phyloP scores from a whole-genome alignment of 1,140 invertebrate species.

The Anagrus nilaparvatae region DNA sequence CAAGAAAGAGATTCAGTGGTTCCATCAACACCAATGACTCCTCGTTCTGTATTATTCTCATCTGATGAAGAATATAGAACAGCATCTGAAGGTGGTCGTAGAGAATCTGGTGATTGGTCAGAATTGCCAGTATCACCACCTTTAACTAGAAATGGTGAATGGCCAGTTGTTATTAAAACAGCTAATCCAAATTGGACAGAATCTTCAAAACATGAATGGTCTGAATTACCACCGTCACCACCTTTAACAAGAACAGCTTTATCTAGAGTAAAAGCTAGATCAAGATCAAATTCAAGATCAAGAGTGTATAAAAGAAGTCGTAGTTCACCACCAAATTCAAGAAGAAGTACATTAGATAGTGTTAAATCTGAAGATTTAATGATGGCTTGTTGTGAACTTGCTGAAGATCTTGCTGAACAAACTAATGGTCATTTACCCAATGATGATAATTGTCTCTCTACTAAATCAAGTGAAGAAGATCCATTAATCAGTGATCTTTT shows the following conservation, averaged over 20 bases:
- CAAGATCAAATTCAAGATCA: slow-evolving; percentile 45
- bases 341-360: slow-evolving; percentile 56
- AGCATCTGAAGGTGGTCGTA: slow-evolving; percentile 58
- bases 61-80: slow-evolving; percentile 78
- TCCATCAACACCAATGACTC: slow-evolving; percentile 52
- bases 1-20: slow-evolving; percentile 39
- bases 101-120: slow-evolving; percentile 39
- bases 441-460: slow-evolving; percentile 26
- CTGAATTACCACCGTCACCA: slow-evolving; percentile 61
- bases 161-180: too few species aligned
- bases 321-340: slow-evolving; percentile 52
- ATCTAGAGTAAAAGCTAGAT: slow-evolving; percentile 66
- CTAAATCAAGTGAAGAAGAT: slow-evolving; percentile 25
- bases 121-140: slow-evolving; percentile 33
- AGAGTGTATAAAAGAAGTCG: slow-evolving; percentile 50
- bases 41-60: slow-evolving; percentile 59
- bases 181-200: slow-evolving; percentile 35
- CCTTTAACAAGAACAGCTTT: slow-evolving; percentile 58
- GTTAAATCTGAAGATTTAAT: slow-evolving; percentile 49
- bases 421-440: slow-evolving; percentile 26
- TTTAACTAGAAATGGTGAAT: slow-evolving; percentile 37
- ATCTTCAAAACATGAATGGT: slow-evolving; percentile 33
- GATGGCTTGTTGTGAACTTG: slow-evolving; percentile 39
- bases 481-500: slow-evolving; percentile 42
- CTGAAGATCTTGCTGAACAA: slow-evolving; percentile 32